Evolutionary conservation across 2,797 vertebrate genomes (phyloP), one percentile per base, ranked within the genome.

Genomic region (Myioborus melanocephalus): DNA sequence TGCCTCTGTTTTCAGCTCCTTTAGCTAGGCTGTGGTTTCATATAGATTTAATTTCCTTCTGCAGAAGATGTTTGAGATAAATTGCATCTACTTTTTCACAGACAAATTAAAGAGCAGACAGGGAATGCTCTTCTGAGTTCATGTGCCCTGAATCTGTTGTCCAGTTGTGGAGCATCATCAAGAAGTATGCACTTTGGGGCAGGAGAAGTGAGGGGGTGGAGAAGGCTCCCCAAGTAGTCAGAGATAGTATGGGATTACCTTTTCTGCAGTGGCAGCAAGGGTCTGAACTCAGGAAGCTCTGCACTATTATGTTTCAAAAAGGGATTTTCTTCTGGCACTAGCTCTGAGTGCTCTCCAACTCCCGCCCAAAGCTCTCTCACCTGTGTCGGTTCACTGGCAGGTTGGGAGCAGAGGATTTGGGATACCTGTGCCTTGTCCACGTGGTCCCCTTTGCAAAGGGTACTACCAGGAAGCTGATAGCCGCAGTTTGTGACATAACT

Each of bases 31-130:
- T 64, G 21, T 68, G 47, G n/a, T 83, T 93, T 68, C 86, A 90
- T 52, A n/a, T 23, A 78, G 65, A n/a, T 64, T 75, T 47, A 47
- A 89, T 95, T 95, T 95, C 78, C 70, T 87, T 87, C 60, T 92
- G 15, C 24, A 43, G 39, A 85, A 92, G 81, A 85, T 68, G 26
- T 84, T 52, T 80, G 68, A 85, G 83, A 89, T 87, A 93, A 87
- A 80, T 14, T 71, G 18, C 50, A 87, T 30, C 68, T 94, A 24
- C 20, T 82, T 75, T 93, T 87, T 66, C 28, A 19, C 37, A 76
- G 41, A 32, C 26, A 11, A 63, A 35, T 37, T 70, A 32, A 70
- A 83, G 53, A 28, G 56, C 57, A 44, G 19, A 41, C 8, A 20
- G 24, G 12, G 55, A 88, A 71, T n/a, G 12, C 26, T 71, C 37